A percentile compares a stretch with the other conserved stretches of the same genome.
These are phyloP conservation scores for Scleropages formosus DNA, from an alignment of 2,797 vertebrate genomes.

Conservation along the genomic window DNA sequence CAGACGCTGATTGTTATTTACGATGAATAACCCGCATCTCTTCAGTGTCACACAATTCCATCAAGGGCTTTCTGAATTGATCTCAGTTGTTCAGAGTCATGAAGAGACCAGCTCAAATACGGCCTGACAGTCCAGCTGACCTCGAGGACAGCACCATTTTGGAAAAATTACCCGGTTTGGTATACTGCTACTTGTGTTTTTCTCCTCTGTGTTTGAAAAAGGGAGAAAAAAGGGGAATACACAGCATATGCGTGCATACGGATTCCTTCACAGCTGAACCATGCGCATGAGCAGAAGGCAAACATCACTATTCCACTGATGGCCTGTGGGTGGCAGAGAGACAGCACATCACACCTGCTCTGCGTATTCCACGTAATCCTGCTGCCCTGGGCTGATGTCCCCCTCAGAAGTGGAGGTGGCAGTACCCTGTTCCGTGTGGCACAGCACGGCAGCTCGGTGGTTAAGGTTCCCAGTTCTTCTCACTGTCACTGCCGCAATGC, in stretches of 20 bases:
- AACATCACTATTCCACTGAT: not conserved
- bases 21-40: not conserved
- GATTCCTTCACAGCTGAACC: too few species aligned
- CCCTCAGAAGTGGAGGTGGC: slow-evolving; percentile 72
- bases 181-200: too few species aligned
- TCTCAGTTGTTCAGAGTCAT: too few species aligned
- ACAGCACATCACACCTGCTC: slow-evolving; percentile 76
- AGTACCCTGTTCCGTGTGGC: slow-evolving; percentile 80
- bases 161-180: too few species aligned
- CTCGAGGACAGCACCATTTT: too few species aligned
- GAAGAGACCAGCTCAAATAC: too few species aligned
- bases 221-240: too few species aligned
- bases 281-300: too few species aligned
- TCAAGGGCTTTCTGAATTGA: not conserved
- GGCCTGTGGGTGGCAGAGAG: not conserved
- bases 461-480: slow-evolving; percentile 87
- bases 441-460: slow-evolving; percentile 89
- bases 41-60: not conserved
- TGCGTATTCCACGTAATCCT: slow-evolving; percentile 87
- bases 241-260: too few species aligned
- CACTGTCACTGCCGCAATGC: slow-evolving; percentile 79
- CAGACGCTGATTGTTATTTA: not conserved
- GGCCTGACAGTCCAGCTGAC: too few species aligned
- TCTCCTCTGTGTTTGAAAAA: too few species aligned
- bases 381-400: slow-evolving; percentile 66